Evolutionary conservation across 2,888 invertebrate genomes (phyloP).

Genomic region (Caenorhabditis uteleia): DNA sequence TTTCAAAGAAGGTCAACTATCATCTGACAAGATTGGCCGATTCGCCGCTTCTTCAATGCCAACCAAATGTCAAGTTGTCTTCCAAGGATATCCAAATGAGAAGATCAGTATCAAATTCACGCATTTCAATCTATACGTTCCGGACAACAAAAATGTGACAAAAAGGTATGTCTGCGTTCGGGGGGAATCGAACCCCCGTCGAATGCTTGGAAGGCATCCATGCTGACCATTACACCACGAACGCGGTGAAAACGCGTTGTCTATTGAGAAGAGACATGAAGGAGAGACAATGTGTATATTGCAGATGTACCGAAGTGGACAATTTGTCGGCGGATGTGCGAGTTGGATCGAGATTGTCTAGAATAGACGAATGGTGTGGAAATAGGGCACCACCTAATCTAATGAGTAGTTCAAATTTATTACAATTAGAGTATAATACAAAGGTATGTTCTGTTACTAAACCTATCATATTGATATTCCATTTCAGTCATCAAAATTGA

Average conservation of each 20-base stretch:
- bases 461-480: background rate
- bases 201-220: slow-evolving; percentile 50
- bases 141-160: slow-evolving; percentile 42
- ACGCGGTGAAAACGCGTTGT: slow-evolving; percentile 13
- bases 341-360: slow-evolving; percentile 83
- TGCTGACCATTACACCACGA: slow-evolving; percentile 50
- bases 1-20: slow-evolving; percentile 38
- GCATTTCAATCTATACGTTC: slow-evolving; percentile 64
- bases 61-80: slow-evolving; percentile 42
- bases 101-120: slow-evolving; percentile 62
- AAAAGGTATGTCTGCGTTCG: slow-evolving; percentile 44
- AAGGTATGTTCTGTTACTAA: slow-evolving; percentile 33
- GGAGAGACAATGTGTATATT: slow-evolving; percentile 6
- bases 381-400: slow-evolving; percentile 81
- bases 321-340: slow-evolving; percentile 76
- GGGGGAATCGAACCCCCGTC: slow-evolving; percentile 47
- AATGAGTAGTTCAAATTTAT: slow-evolving; percentile 88
- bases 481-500: slow-evolving; percentile 44
- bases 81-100: slow-evolving; percentile 58
- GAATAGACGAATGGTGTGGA: slow-evolving; percentile 87
- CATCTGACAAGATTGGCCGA: slow-evolving; percentile 35
- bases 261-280: slow-evolving; percentile 3
- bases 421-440: slow-evolving; percentile 82
- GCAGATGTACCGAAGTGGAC: slow-evolving; percentile 78
- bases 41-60: slow-evolving; percentile 29